These are phyloP conservation scores for Cliona cf. orientalis DNA, from an alignment of 37 sponge, comb jelly and placozoan species.

Conservation along the genomic window DNA sequence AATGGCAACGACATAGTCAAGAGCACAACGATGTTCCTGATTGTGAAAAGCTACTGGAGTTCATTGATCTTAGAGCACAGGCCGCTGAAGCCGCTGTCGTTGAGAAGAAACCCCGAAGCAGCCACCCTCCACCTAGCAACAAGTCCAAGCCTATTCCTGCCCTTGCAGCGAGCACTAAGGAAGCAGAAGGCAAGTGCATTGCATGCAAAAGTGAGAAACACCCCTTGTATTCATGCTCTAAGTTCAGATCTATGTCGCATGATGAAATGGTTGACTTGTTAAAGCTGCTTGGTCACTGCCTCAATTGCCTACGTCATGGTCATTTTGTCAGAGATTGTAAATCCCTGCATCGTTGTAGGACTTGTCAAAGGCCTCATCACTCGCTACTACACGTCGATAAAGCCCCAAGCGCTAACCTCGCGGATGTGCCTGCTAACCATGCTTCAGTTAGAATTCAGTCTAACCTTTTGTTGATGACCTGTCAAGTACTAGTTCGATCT, in stretches of 20 bases:
- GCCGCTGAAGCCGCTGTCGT: slow-evolving; percentile 1
- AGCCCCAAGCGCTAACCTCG: no score
- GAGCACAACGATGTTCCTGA: slow-evolving; percentile 10
- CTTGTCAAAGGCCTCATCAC: slow-evolving; percentile 31
- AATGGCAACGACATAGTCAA: slow-evolving; percentile 38
- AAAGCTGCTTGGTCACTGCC: not conserved
- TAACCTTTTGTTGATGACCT: no score
- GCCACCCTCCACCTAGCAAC: no score
- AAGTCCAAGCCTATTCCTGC: not conserved
- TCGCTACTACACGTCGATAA: no score
- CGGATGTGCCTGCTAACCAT: no score
- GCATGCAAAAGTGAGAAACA: slow-evolving; percentile 8
- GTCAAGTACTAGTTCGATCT: slow-evolving; percentile 6
- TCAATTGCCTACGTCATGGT: slow-evolving; percentile 21
- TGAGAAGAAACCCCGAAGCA: not conserved
- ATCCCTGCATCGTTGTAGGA: slow-evolving; percentile 19
- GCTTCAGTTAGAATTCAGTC: no score
- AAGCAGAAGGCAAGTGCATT: not conserved
- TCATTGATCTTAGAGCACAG: slow-evolving; percentile 13
- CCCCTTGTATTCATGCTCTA: slow-evolving; percentile 9
- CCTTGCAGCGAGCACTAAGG: not conserved
- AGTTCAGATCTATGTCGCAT: slow-evolving; percentile 24
- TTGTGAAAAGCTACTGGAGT: slow-evolving; percentile 8
- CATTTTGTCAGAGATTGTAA: slow-evolving; percentile 33
- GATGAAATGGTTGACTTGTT: slow-evolving; percentile 8